Percentiles rank a stretch among this genome's conserved stretches.
These are phyloP conservation scores for Cremastinae sp. DNA, from an alignment of 2,888 invertebrate species.

Conservation along the genomic window DNA sequence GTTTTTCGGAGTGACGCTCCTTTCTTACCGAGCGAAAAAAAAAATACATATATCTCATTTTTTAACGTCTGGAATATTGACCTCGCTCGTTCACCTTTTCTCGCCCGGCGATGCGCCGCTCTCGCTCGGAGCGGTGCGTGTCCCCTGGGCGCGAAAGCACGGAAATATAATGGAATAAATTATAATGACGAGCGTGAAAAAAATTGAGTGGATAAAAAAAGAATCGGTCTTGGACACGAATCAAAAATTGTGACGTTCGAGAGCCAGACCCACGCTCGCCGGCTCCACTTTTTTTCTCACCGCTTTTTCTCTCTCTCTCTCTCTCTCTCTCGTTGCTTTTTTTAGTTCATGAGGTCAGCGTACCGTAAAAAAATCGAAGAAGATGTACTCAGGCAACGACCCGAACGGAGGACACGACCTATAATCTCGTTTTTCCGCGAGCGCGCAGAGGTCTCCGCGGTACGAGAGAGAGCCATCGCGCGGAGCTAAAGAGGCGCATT, in stretches of 20 bases:
- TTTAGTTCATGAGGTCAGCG: constrained; percentile 37
- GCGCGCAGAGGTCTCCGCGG: constrained; percentile 1
- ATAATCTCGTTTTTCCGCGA: constrained; percentile 58
- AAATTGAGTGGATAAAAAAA: constrained; percentile 32
- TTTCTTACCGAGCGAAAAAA: too few species aligned
- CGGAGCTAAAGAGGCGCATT: constrained; percentile 40
- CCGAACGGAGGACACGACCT: constrained; percentile 58
- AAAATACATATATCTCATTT: too few species aligned
- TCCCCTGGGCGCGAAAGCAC: background rate
- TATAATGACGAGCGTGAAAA: constrained; percentile 33
- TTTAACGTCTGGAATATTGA: too few species aligned
- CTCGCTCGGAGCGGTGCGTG: constrained; percentile 1
- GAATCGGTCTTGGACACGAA: constrained; percentile 26
- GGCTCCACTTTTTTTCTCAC: too few species aligned
- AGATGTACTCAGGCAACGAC: constrained; percentile 48
- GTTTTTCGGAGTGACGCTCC: too few species aligned
- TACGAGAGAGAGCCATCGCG: constrained; percentile 16
- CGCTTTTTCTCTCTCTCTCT: background rate
- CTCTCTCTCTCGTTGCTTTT: constrained; percentile 3
- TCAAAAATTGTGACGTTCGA: constrained; percentile 36
- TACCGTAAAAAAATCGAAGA: constrained; percentile 32
- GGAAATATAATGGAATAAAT: constrained; percentile 29
- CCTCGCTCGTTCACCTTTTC: too few species aligned
- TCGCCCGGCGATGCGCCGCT: background rate
- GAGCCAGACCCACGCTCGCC: background rate